These are phyloP conservation scores for Hermetia illucens DNA, from an alignment of 1,140 invertebrate species.

Conservation along the genomic window DNA sequence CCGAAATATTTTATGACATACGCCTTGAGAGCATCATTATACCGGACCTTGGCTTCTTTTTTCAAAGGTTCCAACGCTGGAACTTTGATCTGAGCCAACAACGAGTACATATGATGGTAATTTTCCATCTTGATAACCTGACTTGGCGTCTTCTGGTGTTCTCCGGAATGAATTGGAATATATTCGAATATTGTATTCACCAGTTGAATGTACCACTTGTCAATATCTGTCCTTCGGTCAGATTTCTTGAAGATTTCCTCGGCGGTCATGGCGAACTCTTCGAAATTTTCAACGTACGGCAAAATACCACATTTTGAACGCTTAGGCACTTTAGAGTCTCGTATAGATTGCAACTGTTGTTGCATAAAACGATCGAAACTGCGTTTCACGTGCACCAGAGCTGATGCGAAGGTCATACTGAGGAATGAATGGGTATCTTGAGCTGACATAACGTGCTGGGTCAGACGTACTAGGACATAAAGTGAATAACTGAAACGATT, in stretches of 20 bases:
- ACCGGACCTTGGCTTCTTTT: constrained; percentile 84
- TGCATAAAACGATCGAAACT: constrained; percentile 90
- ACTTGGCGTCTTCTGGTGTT: constrained; percentile 85
- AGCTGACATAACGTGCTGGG: constrained; percentile 78
- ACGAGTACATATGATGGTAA: constrained; percentile 84
- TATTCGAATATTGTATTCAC: constrained; percentile 76
- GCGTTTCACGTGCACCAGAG: constrained; percentile 84
- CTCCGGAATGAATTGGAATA: constrained; percentile 62
- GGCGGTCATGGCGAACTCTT: constrained; percentile 75
- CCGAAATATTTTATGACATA: constrained; percentile 95
- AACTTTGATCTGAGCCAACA: constrained; percentile 84
- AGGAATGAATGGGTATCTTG: constrained; percentile 85
- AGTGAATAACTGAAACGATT: constrained; percentile 65
- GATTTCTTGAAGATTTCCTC: constrained; percentile 79
- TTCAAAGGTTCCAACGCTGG: constrained; percentile 71
- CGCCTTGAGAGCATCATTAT: constrained; percentile 74
- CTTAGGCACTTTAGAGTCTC: constrained; percentile 56
- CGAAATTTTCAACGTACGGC: constrained; percentile 83
- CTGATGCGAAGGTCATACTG: constrained; percentile 76
- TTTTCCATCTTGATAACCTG: constrained; percentile 97
- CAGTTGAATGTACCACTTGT: constrained; percentile 86
- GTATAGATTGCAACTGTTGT: constrained; percentile 66
- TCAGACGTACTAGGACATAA: constrained; percentile 78
- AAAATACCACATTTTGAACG: constrained; percentile 84
- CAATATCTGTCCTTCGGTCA: constrained; percentile 83